Percentiles rank a stretch among this genome's conserved stretches.
Conservation (phyloP, 2,797 vertebrate genomes). For the Apodemus agrarius region DNA sequence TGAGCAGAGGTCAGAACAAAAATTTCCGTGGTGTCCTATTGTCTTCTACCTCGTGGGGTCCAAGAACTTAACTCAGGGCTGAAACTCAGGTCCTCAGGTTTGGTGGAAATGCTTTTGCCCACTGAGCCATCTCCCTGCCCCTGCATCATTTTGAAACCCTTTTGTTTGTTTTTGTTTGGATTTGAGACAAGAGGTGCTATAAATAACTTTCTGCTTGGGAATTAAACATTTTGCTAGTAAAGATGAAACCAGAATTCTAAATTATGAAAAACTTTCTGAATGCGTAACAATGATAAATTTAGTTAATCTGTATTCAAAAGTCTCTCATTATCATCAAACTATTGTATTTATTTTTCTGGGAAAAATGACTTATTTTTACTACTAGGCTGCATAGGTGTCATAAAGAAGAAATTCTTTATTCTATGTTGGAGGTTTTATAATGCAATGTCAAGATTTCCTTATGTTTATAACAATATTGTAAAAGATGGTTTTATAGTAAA, state of each 20-base stretch:
- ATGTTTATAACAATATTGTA: slow-evolving; percentile 94
- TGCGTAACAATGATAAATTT: slow-evolving; percentile 80
- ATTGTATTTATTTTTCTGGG: slow-evolving; percentile 70
- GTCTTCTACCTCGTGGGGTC: background rate
- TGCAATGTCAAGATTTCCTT: slow-evolving; percentile 92
- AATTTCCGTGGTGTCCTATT: background rate
- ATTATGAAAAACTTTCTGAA: slow-evolving; percentile 73
- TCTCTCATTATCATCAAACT: slow-evolving; percentile 74
- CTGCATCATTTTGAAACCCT: slow-evolving; percentile 81
- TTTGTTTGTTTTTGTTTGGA: slow-evolving; percentile 81
- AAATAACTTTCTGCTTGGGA: slow-evolving; percentile 89
- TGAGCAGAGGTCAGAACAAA: background rate
- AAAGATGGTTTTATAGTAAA: slow-evolving; percentile 92
- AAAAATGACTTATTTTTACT: slow-evolving; percentile 85
- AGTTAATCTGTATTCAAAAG: slow-evolving; percentile 79
- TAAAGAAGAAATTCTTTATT: slow-evolving; percentile 87
- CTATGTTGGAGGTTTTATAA: slow-evolving; percentile 90
- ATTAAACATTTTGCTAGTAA: slow-evolving; percentile 81
- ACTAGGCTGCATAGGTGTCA: slow-evolving; percentile 90
- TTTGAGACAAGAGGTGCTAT: slow-evolving; percentile 91
- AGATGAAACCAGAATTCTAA: slow-evolving; percentile 83
- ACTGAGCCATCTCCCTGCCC: background rate
- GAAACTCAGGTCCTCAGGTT: background rate
- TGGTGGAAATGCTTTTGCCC: background rate
- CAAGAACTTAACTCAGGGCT: too few relatives aligned